Evolutionary conservation across 2,113 vertebrate genomes (phyloP).

Genomic region (Microcebus murinus): DNA sequence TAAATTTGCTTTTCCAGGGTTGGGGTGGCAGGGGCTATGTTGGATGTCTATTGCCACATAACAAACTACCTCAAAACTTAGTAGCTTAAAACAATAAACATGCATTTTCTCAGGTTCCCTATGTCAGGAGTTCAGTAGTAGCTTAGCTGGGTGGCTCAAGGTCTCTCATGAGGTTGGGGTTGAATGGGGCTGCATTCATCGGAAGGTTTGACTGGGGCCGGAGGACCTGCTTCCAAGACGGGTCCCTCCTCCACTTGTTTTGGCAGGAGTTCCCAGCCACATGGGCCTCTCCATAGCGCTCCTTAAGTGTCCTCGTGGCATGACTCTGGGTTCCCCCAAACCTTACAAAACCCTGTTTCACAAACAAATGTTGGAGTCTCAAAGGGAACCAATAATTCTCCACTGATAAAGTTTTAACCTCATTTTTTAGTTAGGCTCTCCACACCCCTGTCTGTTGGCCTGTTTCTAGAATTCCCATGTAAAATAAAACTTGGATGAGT

Average conservation of each 20-base stretch:
- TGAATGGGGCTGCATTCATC: not conserved
- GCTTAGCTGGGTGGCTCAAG: not conserved
- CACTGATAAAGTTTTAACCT: not conserved
- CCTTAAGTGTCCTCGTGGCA: not conserved
- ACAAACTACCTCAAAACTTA: not conserved
- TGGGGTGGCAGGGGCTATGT: not conserved
- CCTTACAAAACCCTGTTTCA: not conserved
- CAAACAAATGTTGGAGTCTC: not conserved
- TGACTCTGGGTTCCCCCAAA: not conserved
- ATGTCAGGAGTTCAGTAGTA: not conserved
- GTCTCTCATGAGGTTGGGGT: not conserved
- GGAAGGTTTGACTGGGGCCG: not conserved
- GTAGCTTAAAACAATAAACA: not conserved
- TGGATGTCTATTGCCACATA: not conserved
- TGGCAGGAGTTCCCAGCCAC: not conserved
- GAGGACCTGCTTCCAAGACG: not conserved
- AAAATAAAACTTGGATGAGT: not conserved
- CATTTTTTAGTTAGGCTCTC: conserved; percentile 3
- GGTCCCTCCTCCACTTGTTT: not conserved
- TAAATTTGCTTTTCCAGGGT: conserved; percentile 62
- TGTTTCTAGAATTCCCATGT: not conserved
- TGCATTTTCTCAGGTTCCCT: not conserved
- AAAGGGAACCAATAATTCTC: not conserved
- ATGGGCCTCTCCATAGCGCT: not conserved
- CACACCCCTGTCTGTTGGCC: not conserved